Conservation (phyloP, 1,140 invertebrate genomes). For the Eriosoma lanigerum region DNA sequence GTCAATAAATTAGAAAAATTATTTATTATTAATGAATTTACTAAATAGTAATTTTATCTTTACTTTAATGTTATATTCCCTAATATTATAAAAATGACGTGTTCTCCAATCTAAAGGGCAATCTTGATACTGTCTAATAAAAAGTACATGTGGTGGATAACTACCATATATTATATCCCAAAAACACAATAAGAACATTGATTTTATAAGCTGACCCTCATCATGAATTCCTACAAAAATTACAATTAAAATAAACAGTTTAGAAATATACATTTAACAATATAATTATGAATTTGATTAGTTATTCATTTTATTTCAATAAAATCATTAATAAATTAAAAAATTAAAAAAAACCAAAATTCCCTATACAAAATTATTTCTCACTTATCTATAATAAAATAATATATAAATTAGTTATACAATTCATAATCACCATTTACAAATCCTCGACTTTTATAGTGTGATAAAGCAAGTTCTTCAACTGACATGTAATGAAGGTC, state of each 20-base stretch:
- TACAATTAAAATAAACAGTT: no score
- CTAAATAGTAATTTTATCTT: not conserved
- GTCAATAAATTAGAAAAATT: not conserved
- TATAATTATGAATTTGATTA: no score
- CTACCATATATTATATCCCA: constrained; percentile 63
- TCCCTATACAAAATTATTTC: no score
- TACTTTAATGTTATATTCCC: constrained; percentile 59
- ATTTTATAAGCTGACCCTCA: constrained; percentile 37
- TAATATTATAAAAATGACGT: constrained; percentile 61
- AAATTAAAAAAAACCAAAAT: no score
- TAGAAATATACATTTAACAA: no score
- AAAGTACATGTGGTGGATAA: constrained; percentile 65
- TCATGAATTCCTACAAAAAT: constrained; percentile 49
- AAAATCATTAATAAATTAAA: no score
- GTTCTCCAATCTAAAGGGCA: constrained; percentile 71
- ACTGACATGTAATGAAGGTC: constrained; percentile 44
- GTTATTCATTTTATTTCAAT: no score
- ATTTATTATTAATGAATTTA: not conserved
- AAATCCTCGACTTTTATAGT: constrained; percentile 52
- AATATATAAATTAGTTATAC: no score
- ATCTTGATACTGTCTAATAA: constrained; percentile 67
- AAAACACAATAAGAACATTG: constrained; percentile 72
- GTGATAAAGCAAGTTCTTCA: constrained; percentile 51
- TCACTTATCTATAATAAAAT: no score
- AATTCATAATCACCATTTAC: constrained; percentile 25